phyloP scores from a whole-genome alignment of 2,797 vertebrate genomes.

The Muscicapa striata region DNA sequence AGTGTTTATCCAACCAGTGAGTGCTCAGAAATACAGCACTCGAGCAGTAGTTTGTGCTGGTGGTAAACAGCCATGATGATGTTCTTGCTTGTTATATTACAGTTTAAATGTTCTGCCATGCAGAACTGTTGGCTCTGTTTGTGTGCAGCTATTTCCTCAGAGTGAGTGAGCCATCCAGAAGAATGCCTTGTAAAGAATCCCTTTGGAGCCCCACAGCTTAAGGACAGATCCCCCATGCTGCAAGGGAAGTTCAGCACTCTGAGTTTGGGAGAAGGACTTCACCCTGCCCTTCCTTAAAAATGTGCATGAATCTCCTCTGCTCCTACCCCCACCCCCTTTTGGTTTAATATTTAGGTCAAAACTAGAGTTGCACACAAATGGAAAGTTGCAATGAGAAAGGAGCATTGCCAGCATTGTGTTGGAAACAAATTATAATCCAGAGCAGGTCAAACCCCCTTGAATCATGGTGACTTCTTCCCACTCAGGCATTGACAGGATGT shows the following conservation, averaged over 20 bases:
- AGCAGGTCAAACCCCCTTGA: background rate
- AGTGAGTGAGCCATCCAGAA: background rate
- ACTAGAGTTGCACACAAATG: background rate
- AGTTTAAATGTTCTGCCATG: slow-evolving; percentile 2
- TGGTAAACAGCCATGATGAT: slow-evolving; percentile 18
- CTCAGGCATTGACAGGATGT: background rate
- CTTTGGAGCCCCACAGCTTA: background rate
- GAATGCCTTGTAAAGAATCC: background rate
- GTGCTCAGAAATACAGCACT: background rate
- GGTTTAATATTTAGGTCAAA: background rate
- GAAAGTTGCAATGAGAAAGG: background rate
- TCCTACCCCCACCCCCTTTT: rapidly evolving
- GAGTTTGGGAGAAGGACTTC: background rate
- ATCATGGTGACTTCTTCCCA: background rate
- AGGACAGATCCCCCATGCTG: rapidly evolving
- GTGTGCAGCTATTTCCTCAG: background rate
- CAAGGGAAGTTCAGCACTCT: rapidly evolving
- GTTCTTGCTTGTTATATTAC: background rate
- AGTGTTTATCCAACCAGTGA: background rate
- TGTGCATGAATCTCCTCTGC: rapidly evolving
- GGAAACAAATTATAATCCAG: background rate
- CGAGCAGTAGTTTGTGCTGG: slow-evolving; percentile 21
- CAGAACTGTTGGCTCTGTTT: slow-evolving; percentile 28
- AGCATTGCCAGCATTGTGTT: background rate
- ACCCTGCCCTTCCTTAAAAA: background rate